Percentiles rank a stretch among this genome's conserved stretches.
Conservation (phyloP, 2,888 invertebrate species). For the Megaustenia siamemsis region DNA sequence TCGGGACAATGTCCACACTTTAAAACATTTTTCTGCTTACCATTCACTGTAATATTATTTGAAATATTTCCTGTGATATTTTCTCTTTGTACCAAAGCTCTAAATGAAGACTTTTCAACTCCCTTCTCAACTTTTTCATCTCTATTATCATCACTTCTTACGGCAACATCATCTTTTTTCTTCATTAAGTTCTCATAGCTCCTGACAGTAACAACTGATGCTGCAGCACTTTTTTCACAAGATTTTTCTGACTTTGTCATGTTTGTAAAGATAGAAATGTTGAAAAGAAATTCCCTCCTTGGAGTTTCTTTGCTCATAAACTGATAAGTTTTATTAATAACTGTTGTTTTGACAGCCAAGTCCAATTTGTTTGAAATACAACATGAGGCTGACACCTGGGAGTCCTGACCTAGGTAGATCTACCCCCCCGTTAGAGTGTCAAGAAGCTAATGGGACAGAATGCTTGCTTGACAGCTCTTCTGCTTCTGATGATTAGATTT, state of each 20-base stretch:
- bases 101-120: not conserved
- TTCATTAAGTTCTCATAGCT: not conserved
- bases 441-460: too few species aligned
- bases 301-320: not conserved
- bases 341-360: too few species aligned
- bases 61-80: not conserved
- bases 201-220: not conserved
- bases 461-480: too few species aligned
- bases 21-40: not conserved
- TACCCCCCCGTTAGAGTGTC: too few species aligned
- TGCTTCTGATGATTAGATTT: too few species aligned
- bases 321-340: not conserved
- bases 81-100: conserved; percentile 6
- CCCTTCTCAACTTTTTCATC: not conserved
- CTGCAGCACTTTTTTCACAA: not conserved
- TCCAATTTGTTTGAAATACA: too few species aligned
- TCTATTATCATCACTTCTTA: not conserved
- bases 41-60: not conserved
- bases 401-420: too few species aligned
- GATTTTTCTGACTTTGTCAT: not conserved
- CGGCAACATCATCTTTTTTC: not conserved
- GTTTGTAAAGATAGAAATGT: not conserved
- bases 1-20: conserved; percentile 16
- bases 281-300: not conserved
- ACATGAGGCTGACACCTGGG: too few species aligned